Base-by-base conservation (phyloP, 2,113 vertebrate species). In the Nothoprocta pentlandii region DNA sequence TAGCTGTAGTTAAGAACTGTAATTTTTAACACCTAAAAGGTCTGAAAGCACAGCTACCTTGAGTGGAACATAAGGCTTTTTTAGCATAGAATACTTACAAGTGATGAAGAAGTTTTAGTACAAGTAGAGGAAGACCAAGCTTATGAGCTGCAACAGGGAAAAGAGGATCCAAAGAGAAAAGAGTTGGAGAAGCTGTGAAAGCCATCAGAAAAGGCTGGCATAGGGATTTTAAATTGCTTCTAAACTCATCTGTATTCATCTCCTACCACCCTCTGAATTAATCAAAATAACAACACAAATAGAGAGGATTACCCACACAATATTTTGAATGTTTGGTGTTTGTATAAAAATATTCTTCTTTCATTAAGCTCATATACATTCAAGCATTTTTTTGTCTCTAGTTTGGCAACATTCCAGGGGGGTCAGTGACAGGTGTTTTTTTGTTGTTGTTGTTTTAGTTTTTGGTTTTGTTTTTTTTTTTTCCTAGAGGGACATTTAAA, bases 401-500 rank as follows among this genome's bases (percentile, higher is more conserved):
- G 28, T 78, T 80, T 91, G 82, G 64, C 76, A 90, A 62, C 32
- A 83, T 80, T 93, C 34, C 62, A 20, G 26, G 47, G 13, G 39
- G 46, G 34, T 71, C 63, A 78, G 46, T 68, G 68, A 78, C 34
- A 64, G 34, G n/a, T 17, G 21, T 44, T 67, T 15, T 44, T 21
- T 34, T 34, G 34, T 34, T 39, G 36, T 39, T 39, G 36, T 39
- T 39, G 36, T 39, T 39, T 39, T 39, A 39, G 36, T 39, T 39
- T 15, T 28, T 9, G 22, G 32, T 51, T 13, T 6, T 56, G 22
- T 51, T 19, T 30, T 21, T 15, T 46, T 28, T 77, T 47, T 79
- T 80, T 80, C 22, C 71, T 90, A 42, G 64, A 92, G 54, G 0
- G 42, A 78, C 77, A 91, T 90, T 94, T 94, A 87, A 94, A 70